A percentile compares a stretch with the other conserved stretches of the same genome.
Evolutionary conservation across 2,797 vertebrate genomes (phyloP).

Genomic region (Ctenopoma multispine): DNA sequence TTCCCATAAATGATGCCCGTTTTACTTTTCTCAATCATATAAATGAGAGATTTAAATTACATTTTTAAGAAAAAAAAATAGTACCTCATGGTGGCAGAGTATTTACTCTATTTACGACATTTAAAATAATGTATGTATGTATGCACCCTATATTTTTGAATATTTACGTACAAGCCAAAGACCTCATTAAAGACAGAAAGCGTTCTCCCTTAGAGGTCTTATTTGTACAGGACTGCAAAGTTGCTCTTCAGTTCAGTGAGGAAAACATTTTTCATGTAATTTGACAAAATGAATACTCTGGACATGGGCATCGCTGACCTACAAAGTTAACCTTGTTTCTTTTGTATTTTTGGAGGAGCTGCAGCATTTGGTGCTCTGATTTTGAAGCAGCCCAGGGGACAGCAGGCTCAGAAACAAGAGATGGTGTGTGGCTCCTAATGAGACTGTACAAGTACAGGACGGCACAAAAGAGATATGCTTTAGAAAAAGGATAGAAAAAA

Average conservation of each 20-base stretch:
- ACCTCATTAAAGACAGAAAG: slow-evolving; percentile 17
- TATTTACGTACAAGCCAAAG: slow-evolving; percentile 4
- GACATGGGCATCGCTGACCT: slow-evolving; percentile 45
- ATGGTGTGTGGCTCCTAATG: slow-evolving; percentile 38
- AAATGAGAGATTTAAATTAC: neutral
- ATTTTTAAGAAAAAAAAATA: neutral
- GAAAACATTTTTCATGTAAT: slow-evolving; percentile 27
- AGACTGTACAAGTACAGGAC: slow-evolving; percentile 41
- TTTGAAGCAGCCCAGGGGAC: slow-evolving; percentile 49
- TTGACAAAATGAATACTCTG: slow-evolving; percentile 29
- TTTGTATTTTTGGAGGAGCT: slow-evolving; percentile 58
- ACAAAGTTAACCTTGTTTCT: slow-evolving; percentile 68
- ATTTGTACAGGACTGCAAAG: slow-evolving; percentile 33
- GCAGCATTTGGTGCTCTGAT: slow-evolving; percentile 51
- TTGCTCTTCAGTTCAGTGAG: neutral
- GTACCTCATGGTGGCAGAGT: neutral
- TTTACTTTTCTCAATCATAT: neutral
- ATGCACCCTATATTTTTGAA: slow-evolving; percentile 7
- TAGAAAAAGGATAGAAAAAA: slow-evolving; percentile 1
- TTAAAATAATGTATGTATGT: neutral
- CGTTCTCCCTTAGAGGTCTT: slow-evolving; percentile 15
- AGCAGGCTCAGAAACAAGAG: slow-evolving; percentile 30
- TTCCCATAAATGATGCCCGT: neutral
- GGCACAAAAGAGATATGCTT: slow-evolving; percentile 12
- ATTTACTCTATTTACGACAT: neutral